A percentile compares a stretch with the other conserved stretches of the same genome.
Conservation (phyloP, 30 jellyfish, hydroid and myxozoan species). For the Pelagia noctiluca region DNA sequence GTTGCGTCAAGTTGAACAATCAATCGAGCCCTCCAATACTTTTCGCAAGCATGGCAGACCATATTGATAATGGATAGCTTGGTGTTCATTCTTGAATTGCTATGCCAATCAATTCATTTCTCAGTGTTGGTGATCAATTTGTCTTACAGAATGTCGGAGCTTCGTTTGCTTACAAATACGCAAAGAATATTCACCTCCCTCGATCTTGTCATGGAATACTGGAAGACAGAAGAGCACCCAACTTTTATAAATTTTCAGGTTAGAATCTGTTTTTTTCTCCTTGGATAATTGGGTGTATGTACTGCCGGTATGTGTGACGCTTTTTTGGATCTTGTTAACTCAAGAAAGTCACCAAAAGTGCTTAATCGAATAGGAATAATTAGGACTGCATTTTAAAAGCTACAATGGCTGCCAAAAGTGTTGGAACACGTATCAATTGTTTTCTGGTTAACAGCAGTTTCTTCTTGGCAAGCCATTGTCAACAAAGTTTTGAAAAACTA, state of each 20-base stretch:
- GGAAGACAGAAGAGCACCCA: constrained; percentile 48
- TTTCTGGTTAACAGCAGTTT: no score
- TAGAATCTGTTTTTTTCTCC: background rate
- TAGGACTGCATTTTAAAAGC: no score
- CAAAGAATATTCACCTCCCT: constrained; percentile 56
- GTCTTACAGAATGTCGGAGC: constrained; percentile 51
- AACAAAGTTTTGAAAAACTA: no score
- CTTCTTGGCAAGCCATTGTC: no score
- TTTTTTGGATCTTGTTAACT: constrained; percentile 4
- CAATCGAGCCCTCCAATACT: no score
- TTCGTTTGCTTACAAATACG: constrained; percentile 69
- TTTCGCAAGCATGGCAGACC: no score
- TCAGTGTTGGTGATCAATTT: background rate
- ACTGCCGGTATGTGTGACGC: background rate
- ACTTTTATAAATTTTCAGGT: constrained; percentile 69
- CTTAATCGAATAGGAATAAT: no score
- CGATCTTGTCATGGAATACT: constrained; percentile 50
- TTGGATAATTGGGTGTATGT: background rate
- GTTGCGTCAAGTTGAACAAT: no score
- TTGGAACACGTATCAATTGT: no score
- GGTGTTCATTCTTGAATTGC: no score
- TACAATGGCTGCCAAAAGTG: no score
- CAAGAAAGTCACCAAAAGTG: background rate
- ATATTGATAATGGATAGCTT: no score
- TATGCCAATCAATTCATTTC: background rate